Conservation (phyloP, 2,888 invertebrate genomes). For the Gymnocheta viridis region DNA sequence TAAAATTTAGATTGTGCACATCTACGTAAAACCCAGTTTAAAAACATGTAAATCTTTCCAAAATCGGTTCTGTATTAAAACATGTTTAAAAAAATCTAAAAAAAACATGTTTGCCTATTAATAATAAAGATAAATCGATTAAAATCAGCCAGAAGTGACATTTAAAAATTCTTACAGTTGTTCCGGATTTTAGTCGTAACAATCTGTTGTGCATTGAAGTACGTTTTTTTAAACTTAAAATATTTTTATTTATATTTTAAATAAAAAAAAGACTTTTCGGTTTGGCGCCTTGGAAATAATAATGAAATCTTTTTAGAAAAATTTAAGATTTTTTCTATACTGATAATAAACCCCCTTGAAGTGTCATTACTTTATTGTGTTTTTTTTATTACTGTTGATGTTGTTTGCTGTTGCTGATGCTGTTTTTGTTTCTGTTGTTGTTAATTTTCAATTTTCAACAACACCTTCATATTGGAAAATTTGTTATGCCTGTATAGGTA, state of each 20-base stretch:
- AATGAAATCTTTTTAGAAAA: slow-evolving; percentile 14
- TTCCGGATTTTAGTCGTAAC: neutral
- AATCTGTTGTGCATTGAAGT: neutral
- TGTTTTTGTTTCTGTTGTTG: slow-evolving; percentile 7
- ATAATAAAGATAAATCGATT: too few relatives aligned
- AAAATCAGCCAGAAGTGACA: too few relatives aligned
- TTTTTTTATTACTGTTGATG: slow-evolving; percentile 5
- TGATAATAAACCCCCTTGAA: slow-evolving; percentile 60
- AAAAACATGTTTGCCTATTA: too few relatives aligned
- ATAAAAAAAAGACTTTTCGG: neutral
- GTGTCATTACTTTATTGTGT: slow-evolving; percentile 34
- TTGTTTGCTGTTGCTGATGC: neutral
- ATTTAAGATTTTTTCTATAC: slow-evolving; percentile 4
- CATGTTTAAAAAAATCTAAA: too few relatives aligned
- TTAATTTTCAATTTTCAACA: slow-evolving; percentile 50
- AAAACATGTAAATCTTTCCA: too few relatives aligned
- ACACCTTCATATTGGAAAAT: slow-evolving; percentile 61
- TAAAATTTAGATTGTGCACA: too few relatives aligned
- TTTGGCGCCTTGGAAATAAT: slow-evolving; percentile 42
- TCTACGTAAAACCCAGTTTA: too few relatives aligned
- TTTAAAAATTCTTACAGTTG: neutral
- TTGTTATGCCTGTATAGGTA: slow-evolving; percentile 32
- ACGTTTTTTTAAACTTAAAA: neutral
- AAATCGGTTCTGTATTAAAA: too few relatives aligned
- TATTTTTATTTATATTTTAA: neutral